phyloP scores from a whole-genome alignment of 2,113 vertebrate species.

The Chionis minor region DNA sequence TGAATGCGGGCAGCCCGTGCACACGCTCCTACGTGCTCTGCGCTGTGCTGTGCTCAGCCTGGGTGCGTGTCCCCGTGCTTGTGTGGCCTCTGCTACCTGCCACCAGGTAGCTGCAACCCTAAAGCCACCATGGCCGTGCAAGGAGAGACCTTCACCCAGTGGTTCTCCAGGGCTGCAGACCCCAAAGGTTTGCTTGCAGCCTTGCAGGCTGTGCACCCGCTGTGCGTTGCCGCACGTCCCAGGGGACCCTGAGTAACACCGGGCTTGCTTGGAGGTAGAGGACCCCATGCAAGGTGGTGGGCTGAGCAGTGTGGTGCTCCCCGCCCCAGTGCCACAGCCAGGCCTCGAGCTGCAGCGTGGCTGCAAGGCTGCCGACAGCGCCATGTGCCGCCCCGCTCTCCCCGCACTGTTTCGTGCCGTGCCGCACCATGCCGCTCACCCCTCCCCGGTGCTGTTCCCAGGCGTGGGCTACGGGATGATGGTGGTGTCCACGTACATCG shows the following conservation, averaged over 20 bases:
- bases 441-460: conserved; percentile 67
- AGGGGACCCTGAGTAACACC: not conserved
- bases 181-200: not conserved
- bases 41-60: no score
- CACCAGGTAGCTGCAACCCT: not conserved
- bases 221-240: not conserved
- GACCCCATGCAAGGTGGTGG: not conserved
- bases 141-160: not conserved
- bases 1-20: no score
- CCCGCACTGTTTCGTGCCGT: not conserved
- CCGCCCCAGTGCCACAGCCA: not conserved
- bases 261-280: not conserved
- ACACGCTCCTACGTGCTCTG: no score
- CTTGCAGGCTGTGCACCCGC: not conserved
- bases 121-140: not conserved
- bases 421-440: not conserved
- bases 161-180: not conserved
- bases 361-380: not conserved
- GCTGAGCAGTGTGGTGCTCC: not conserved
- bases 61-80: not conserved
- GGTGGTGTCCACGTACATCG: conserved; percentile 98
- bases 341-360: rapidly evolving
- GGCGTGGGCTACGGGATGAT: conserved; percentile 99
- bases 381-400: rapidly evolving
- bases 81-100: not conserved